phyloP scores from a whole-genome alignment of 2,113 vertebrate genomes.

The Vidua chalybeata region DNA sequence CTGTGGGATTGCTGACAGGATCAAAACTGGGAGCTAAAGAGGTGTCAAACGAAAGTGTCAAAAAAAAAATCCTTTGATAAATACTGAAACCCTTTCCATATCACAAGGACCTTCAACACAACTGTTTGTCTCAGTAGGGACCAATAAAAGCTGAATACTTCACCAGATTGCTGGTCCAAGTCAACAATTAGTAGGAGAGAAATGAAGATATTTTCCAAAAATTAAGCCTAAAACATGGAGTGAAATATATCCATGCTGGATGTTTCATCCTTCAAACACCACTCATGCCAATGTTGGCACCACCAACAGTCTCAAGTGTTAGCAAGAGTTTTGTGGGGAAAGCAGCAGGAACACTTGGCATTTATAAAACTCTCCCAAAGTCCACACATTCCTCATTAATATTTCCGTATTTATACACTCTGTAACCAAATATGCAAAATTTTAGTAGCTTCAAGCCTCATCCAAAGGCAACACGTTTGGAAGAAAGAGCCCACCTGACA shows the following conservation, averaged over 20 bases:
- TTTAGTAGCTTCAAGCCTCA: not conserved
- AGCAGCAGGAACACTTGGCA: not conserved
- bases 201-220: not conserved
- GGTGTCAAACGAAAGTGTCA: not conserved
- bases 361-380: not conserved
- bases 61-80: not conserved
- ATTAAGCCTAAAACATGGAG: not conserved
- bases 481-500: not conserved
- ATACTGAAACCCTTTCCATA: not conserved
- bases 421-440: not conserved
- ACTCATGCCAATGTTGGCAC: fast-evolving
- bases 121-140: not conserved
- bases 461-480: not conserved
- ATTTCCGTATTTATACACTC: not conserved
- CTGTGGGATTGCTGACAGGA: not conserved
- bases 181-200: not conserved
- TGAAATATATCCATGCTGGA: not conserved
- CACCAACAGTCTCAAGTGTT: not conserved
- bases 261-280: not conserved
- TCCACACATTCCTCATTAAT: not conserved
- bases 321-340: not conserved
- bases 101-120: not conserved
- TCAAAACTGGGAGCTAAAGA: not conserved
- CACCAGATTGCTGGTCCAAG: not conserved
- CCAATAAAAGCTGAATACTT: not conserved